phyloP scores from a whole-genome alignment of 2,888 invertebrate genomes.

The Lutraria lutraria region DNA sequence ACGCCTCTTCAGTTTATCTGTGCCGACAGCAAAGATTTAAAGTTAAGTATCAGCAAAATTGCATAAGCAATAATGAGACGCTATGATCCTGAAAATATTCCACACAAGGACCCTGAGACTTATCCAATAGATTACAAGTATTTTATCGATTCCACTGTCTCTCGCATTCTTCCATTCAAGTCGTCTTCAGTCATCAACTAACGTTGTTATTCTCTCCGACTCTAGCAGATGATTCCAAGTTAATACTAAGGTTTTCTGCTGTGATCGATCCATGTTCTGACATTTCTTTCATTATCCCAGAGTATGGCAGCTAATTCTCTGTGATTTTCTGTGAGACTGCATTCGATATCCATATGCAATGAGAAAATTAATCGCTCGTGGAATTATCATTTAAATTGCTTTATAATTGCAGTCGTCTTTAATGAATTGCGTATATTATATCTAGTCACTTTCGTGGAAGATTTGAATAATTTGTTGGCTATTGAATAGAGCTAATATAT shows the following conservation, averaged over 20 bases:
- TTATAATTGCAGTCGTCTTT: neutral
- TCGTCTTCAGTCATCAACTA: neutral
- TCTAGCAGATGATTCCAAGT: neutral
- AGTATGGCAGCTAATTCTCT: neutral
- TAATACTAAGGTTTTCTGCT: neutral
- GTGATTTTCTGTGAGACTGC: neutral
- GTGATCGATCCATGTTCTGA: neutral
- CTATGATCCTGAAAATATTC: neutral
- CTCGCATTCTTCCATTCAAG: neutral
- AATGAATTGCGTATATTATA: neutral
- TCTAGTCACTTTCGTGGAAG: neutral
- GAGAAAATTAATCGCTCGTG: constrained; percentile 4
- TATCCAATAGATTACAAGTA: constrained; percentile 20
- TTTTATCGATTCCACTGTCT: constrained; percentile 2
- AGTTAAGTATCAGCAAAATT: neutral
- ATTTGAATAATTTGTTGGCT: neutral
- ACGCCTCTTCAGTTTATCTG: neutral
- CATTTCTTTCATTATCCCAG: constrained; percentile 24
- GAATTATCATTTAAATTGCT: constrained; percentile 28
- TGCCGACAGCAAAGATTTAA: constrained; percentile 21
- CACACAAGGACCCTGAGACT: neutral
- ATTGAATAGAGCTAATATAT: neutral
- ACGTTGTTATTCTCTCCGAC: neutral
- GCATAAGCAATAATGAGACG: neutral
- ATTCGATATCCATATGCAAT: neutral